Evolutionary conservation across 1,140 invertebrate genomes (phyloP), one percentile per base, ranked within the genome.

Genomic region (Eupristina koningsbergeri): DNA sequence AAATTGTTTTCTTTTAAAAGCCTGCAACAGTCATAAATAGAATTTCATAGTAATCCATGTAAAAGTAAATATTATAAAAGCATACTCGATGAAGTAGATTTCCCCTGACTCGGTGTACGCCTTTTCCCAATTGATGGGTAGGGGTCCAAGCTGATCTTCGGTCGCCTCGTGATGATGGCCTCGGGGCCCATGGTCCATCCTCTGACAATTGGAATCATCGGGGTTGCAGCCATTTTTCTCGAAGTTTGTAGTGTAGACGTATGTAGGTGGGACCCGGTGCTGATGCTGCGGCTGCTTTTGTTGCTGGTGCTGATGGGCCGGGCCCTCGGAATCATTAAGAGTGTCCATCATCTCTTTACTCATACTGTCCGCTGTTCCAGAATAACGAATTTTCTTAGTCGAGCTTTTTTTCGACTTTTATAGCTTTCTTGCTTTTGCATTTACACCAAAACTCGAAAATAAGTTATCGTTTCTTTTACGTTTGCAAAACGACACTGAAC

Each of bases 51-150:
- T n/a, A n/a, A n/a, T n/a, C n/a, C n/a, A n/a, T n/a, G n/a, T 15
- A 17, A 47, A 47, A 74, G n/a, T 19, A 15, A 29, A 53, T 0
- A 47, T 50, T 1, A 47, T 26, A 36, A 7, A 76, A 86, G 95
- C 96, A 95, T 93, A 99, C 98, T 99, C 98, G 87, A 99, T 99
- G 89, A 99, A 99, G 93, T 99, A 99, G 81, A 97, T 95, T 93
- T 99, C 98, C 85, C 98, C 98, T 85, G 97, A 97, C 84, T 99
- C 98, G 13, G 98, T 98, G 88, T 96, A 99, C 29, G 98, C 98
- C 90, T 98, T 98, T 91, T 99, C 98, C 98, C 98, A 99, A 92
- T 99, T 98, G 15, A 95, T 93, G 74, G 98, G 98, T 79, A 99
- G 92, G 9, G 98, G 97, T 47, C 98, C 98, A 22, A 99, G 91